Evolutionary conservation across 2,797 vertebrate genomes (phyloP).

Genomic region (Rhinogobio ventralis): DNA sequence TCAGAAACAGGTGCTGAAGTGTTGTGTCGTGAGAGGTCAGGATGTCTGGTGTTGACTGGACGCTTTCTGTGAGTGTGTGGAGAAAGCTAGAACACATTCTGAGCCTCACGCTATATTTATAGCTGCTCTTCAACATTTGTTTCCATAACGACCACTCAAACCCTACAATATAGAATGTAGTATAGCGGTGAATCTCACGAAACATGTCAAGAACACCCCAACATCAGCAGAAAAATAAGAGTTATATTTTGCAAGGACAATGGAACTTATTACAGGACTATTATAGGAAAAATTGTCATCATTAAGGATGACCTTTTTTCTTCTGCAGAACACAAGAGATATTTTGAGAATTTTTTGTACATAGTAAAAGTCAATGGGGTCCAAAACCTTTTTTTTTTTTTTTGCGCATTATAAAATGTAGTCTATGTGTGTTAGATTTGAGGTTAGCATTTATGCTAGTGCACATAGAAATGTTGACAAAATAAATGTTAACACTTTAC

Average conservation of each 20-base stretch:
- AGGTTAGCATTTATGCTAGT: not conserved
- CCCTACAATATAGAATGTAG: not conserved
- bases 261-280: not conserved
- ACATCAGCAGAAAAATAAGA: not conserved
- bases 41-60: constrained; percentile 25
- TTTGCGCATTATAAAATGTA: not conserved
- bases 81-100: not conserved
- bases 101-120: not conserved
- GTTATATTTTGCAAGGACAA: not conserved
- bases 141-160: constrained; percentile 12
- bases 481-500: not conserved
- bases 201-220: not conserved
- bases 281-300: not conserved
- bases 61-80: not conserved
- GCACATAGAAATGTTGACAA: no score
- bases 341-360: not conserved
- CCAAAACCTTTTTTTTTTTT: not conserved
- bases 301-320: not conserved
- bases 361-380: not conserved
- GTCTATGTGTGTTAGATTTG: not conserved
- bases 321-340: not conserved
- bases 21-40: not conserved
- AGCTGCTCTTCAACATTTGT: constrained; percentile 14
- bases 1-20: constrained; percentile 39
- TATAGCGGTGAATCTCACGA: not conserved